These are phyloP conservation scores for Aelia acuminata DNA, from an alignment of 2,888 invertebrate species.

Conservation along the genomic window DNA sequence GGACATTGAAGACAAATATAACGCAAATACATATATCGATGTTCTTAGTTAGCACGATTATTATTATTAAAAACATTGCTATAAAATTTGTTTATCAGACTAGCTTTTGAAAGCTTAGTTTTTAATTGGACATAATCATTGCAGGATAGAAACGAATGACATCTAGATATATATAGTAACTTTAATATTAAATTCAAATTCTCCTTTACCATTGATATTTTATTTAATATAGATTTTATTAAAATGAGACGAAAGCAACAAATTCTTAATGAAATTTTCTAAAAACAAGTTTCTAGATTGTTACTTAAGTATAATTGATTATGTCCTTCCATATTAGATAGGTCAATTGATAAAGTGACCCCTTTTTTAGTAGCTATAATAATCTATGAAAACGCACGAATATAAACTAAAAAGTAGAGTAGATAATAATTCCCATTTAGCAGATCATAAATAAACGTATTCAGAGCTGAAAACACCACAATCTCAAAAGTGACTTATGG, in stretches of 20 bases:
- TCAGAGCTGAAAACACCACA: not conserved
- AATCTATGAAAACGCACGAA: not conserved
- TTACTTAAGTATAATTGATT: not conserved
- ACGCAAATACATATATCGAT: no score
- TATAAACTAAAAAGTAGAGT: not conserved
- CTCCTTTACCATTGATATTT: not conserved
- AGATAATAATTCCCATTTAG: not conserved
- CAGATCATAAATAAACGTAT: not conserved
- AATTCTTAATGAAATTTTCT: not conserved
- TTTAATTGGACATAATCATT: not conserved
- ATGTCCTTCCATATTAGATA: not conserved
- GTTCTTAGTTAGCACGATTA: not conserved
- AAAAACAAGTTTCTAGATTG: not conserved
- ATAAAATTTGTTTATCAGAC: not conserved
- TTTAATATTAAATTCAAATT: not conserved
- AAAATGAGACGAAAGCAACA: not conserved
- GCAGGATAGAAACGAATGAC: not conserved
- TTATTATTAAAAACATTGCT: not conserved
- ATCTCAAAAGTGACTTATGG: conserved; percentile 59
- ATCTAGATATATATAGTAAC: not conserved
- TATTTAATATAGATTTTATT: not conserved
- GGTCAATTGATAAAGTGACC: not conserved
- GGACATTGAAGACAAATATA: not conserved
- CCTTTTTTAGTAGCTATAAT: not conserved
- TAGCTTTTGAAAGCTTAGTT: not conserved